These are phyloP conservation scores for Platorchestia sp. DNA, from an alignment of 1,140 invertebrate genomes.

Conservation along the genomic window DNA sequence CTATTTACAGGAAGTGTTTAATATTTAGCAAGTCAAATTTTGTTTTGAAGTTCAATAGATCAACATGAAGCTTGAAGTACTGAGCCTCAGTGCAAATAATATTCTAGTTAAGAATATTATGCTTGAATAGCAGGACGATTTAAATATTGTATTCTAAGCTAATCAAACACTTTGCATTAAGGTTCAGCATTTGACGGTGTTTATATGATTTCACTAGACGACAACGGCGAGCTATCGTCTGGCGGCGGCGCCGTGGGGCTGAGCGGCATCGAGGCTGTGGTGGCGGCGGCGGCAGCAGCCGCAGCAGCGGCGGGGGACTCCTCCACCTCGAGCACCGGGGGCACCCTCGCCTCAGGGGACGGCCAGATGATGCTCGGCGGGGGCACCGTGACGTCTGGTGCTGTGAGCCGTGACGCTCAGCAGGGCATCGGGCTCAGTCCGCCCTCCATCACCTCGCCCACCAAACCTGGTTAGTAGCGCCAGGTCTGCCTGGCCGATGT, in stretches of 20 bases:
- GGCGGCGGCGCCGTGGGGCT: neutral
- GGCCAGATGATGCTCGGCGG: slow-evolving; percentile 14
- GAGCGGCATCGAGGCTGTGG: slow-evolving; percentile 44
- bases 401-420: neutral
- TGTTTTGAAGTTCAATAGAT: no score
- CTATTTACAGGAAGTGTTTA: no score
- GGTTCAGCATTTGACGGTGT: no score
- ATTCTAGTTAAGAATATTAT: no score
- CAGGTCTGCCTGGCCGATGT: neutral
- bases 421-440: neutral
- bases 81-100: no score
- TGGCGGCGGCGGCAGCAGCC: slow-evolving; percentile 13
- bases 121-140: no score
- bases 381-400: neutral
- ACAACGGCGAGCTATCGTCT: slow-evolving; percentile 11
- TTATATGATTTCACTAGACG: neutral
- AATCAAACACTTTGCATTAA: no score
- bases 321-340: neutral
- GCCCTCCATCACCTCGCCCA: slow-evolving; percentile 4
- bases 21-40: no score
- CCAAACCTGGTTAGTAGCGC: neutral
- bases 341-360: neutral
- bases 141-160: no score
- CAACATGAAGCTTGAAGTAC: no score
- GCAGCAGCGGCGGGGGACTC: slow-evolving; percentile 23